Conservation (phyloP, 2,113 vertebrate genomes). For the Stercorarius parasiticus region DNA sequence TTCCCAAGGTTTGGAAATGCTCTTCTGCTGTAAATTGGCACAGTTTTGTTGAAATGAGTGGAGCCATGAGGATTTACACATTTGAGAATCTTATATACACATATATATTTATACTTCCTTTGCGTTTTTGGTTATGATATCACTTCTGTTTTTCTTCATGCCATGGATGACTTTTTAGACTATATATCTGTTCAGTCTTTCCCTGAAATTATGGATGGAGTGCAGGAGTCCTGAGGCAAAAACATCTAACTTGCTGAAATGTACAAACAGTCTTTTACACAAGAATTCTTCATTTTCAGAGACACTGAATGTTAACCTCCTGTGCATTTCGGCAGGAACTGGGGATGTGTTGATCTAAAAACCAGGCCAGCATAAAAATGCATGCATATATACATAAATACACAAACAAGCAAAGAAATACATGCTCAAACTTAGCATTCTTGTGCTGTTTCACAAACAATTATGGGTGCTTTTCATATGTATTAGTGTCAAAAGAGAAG, state of each 20-base stretch:
- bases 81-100: neutral
- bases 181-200: neutral
- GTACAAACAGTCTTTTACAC: conserved; percentile 2
- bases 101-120: neutral
- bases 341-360: neutral
- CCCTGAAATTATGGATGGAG: neutral
- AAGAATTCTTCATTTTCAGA: neutral
- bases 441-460: neutral
- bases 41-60: neutral
- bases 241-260: neutral
- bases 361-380: neutral
- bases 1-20: neutral
- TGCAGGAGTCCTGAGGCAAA: neutral
- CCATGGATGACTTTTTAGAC: neutral
- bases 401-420: neutral
- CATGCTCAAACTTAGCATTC: neutral
- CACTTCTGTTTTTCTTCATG: neutral
- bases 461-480: neutral
- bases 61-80: neutral
- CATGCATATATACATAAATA: neutral
- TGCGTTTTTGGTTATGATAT: neutral
- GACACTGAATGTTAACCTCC: neutral
- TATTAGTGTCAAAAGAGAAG: neutral
- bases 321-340: neutral
- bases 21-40: neutral